Base-by-base conservation (phyloP, 2,113 vertebrate species). In the Ammodytes dubius region DNA sequence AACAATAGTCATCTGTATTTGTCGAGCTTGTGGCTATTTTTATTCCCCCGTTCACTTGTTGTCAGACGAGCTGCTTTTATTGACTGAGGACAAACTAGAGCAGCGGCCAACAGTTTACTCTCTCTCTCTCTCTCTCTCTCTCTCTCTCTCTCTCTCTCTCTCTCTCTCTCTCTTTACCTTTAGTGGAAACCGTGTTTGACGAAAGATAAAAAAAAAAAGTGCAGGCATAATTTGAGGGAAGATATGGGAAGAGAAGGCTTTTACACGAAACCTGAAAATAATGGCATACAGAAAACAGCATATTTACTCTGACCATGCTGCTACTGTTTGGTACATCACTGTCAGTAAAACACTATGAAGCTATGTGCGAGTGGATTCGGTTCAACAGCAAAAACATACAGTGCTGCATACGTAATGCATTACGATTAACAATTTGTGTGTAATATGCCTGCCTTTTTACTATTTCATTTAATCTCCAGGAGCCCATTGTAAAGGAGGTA, bases 1-100 rank as follows among this genome's bases (percentile, higher is more conserved):
- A 89, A 86, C 72, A 59, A 67, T 42, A 74, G 82, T 78, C 74
- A 50, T 73, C 68, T 66, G 85, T 74, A 65, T 83, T 80, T 71
- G 40, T 15, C n/a, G 63, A 53, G 42, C 77, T 35, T 70, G 70
- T 42, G 15, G 54, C 70, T 82, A 71, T 83, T 78, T 86, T 76
- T 47, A 54, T 60, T 77, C 47, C 8, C 53, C 70, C 65, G 7
- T 52, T 63, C 74, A 52, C 52, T 77, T n/a, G 74, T 58, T 42
- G 81, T 76, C 69, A 40, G 74, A 63, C 54, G 70, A 81, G 86
- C 43, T 19, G 68, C 70, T 71, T 83, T 77, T 71, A 79, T 87
- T 84, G 76, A 49, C 72, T 19, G 69, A 66, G 57, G 49, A 77
- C 87, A 64, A 84, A 65, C 79, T 58, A 61, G 58, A 74, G 74